A percentile compares a stretch with the other conserved stretches of the same genome.
phyloP scores from a whole-genome alignment of 1,140 invertebrate species.

The Sitobion miscanthi region DNA sequence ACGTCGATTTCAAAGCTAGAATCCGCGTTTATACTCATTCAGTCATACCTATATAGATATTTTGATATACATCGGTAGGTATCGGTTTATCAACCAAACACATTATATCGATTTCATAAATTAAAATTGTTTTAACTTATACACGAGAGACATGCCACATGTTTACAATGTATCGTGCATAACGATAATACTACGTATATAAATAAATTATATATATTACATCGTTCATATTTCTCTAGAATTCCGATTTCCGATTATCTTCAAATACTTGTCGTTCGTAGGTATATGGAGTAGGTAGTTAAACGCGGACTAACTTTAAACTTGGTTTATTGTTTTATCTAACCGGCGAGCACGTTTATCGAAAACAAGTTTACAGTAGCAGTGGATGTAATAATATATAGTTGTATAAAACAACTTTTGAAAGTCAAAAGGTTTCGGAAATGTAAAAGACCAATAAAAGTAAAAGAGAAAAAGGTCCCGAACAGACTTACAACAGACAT shows the following conservation, averaged over 20 bases:
- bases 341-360: neutral
- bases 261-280: neutral
- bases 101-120: too few relatives aligned
- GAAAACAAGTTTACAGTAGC: neutral
- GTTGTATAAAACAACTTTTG: conserved; percentile 33
- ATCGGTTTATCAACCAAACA: neutral
- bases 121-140: neutral
- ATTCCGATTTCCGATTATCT: neutral
- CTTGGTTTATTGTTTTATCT: conserved; percentile 1
- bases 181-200: too few relatives aligned
- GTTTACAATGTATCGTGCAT: too few relatives aligned
- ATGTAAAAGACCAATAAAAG: conserved; percentile 38
- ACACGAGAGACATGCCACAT: neutral
- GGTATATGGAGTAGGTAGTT: neutral
- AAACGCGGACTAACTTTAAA: neutral
- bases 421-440: neutral
- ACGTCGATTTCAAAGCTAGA: neutral
- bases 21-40: neutral
- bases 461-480: neutral
- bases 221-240: neutral
- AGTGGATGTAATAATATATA: neutral
- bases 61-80: neutral
- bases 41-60: too few relatives aligned
- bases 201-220: neutral
- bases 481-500: neutral